Conservation (phyloP, 1,140 invertebrate genomes). For the Agrilus planipennis region DNA sequence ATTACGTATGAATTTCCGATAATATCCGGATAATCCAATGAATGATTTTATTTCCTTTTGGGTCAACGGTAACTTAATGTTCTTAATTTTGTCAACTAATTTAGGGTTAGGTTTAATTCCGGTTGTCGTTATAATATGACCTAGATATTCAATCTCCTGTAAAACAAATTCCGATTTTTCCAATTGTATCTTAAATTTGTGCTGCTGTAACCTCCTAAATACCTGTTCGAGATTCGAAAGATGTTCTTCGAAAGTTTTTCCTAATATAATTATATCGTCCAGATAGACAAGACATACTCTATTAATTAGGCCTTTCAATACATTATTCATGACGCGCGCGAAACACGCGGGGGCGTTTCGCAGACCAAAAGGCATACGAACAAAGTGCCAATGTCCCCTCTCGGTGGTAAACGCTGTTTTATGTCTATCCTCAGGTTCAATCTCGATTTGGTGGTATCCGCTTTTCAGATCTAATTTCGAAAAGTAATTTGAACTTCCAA, state of each 20-base stretch:
- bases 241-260: slow-evolving; percentile 25
- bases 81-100: slow-evolving; percentile 28
- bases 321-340: no score
- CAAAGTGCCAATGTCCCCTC: slow-evolving; percentile 27
- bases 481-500: slow-evolving; percentile 30
- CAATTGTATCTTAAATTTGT: slow-evolving; percentile 14
- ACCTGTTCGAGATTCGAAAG: slow-evolving; percentile 12
- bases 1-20: slow-evolving; percentile 26
- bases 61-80: slow-evolving; percentile 30
- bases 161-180: slow-evolving; percentile 22
- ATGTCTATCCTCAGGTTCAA: slow-evolving; percentile 23
- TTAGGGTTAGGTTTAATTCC: slow-evolving; percentile 32
- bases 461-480: slow-evolving; percentile 30
- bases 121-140: slow-evolving; percentile 29
- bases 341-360: slow-evolving; percentile 34
- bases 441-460: slow-evolving; percentile 37
- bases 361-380: slow-evolving; percentile 32
- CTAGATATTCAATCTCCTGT: slow-evolving; percentile 31
- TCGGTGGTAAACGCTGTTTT: slow-evolving; percentile 37
- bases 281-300: slow-evolving; percentile 2
- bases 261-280: slow-evolving; percentile 3
- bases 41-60: slow-evolving; percentile 32
- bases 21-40: slow-evolving; percentile 33
- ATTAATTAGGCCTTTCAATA: no score
- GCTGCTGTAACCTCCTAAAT: background rate